Base-by-base conservation (phyloP, 2,888 invertebrate genomes). In the Ophion obscuratus region DNA sequence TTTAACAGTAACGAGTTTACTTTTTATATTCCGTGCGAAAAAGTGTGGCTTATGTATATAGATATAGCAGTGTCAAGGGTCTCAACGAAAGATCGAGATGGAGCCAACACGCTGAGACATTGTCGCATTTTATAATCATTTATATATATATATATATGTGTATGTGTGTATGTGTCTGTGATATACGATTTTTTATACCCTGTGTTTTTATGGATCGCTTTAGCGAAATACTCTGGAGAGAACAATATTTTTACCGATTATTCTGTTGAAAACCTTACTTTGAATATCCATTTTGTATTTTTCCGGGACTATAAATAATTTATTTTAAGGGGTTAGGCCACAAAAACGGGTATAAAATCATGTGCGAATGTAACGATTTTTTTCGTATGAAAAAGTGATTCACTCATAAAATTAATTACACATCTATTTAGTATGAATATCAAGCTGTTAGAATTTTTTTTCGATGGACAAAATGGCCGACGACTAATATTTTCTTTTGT, bases 1-100 rank as follows among this genome's bases (percentile, higher is more conserved):
- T 82, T 83, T 76, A 87, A 84, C 81, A 84, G 88, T 88, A 88
- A 89, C 89, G 88, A 89, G 89, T 89, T 89, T 86, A 77, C 80
- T 84, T 84, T 86, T 87, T 85, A 73, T 64, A 66, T 78, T 27
- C 74, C 81, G 79, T 62, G 71, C n/a, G 27, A 75, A 76, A 81
- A 78, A 77, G 59, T 74, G 75, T 67, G 59, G 17, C 36, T 66
- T 40, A 36, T 36, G 24, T 64, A 20, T 44, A 11, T 2, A 27
- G 36, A 24, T 71, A 66, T 66, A 36, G 61, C 61, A 67, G 66
- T 47, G 17, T 53, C n/a, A 57, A 53, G 67, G 73, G 64, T 27
- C 66, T 57, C 36, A 66, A 68, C 57, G 64, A 76, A 78, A 80
- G 75, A 64, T 73, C 62, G 27, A 85, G 85, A 85, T 85, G 75